Evolutionary conservation across 37 sponge, comb jelly and placozoan genomes (phyloP).

Genomic region (Mnemiopsis leidyi): DNA sequence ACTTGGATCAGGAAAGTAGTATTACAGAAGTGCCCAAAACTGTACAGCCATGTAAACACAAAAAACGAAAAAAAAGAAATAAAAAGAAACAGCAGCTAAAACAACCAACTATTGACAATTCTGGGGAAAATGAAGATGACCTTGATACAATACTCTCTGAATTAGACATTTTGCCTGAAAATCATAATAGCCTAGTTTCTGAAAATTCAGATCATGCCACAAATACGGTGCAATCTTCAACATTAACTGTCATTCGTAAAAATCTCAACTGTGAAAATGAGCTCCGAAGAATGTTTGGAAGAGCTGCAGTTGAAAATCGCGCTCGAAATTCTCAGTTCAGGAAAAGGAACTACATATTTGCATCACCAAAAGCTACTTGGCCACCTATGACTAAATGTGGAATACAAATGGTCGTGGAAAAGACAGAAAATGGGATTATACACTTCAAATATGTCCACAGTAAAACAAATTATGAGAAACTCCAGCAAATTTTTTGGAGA

Average conservation of each 20-base stretch:
- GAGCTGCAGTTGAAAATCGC: constrained; percentile 69
- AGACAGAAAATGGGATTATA: neutral
- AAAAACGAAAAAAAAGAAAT: constrained; percentile 6
- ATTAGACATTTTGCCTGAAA: neutral
- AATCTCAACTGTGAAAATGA: constrained; percentile 85
- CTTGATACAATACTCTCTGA: constrained; percentile 7
- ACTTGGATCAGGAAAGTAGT: neutral
- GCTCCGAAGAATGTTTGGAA: constrained; percentile 90
- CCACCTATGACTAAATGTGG: constrained; percentile 57
- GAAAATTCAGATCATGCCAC: neutral
- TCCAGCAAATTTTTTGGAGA: constrained; percentile 55
- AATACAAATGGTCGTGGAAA: constrained; percentile 33
- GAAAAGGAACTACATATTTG: constrained; percentile 32
- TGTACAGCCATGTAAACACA: neutral
- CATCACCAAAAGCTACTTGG: constrained; percentile 23
- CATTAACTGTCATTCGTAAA: neutral
- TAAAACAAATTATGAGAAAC: constrained; percentile 37
- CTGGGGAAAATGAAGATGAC: neutral
- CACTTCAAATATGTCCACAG: constrained; percentile 54
- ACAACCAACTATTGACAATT: neutral
- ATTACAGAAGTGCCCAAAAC: neutral
- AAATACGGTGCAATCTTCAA: neutral
- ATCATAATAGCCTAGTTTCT: neutral
- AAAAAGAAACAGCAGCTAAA: neutral
- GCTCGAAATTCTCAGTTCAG: neutral